These are phyloP conservation scores for Saturnia japonica DNA, from an alignment of 2,888 invertebrate genomes.

Conservation along the genomic window DNA sequence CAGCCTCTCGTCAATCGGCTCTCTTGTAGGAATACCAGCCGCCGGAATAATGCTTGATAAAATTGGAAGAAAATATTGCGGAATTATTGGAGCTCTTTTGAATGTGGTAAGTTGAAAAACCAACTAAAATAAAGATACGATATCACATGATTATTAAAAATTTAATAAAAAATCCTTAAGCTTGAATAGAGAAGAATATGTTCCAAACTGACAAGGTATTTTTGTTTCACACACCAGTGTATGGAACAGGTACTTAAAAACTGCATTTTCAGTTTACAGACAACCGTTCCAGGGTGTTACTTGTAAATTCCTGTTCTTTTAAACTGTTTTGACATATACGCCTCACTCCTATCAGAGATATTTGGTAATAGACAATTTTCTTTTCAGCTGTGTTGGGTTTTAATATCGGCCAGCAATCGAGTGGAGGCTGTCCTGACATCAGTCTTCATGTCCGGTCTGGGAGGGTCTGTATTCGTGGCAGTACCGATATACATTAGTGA, in stretches of 20 bases:
- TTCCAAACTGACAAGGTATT: too few species aligned
- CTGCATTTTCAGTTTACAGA: too few species aligned
- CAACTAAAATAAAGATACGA: neutral
- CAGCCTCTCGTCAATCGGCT: constrained; percentile 46
- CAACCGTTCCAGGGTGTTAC: too few species aligned
- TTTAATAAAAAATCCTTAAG: too few species aligned
- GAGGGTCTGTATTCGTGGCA: constrained; percentile 48
- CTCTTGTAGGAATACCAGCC: constrained; percentile 43
- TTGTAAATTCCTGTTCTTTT: too few species aligned
- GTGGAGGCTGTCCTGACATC: constrained; percentile 57
- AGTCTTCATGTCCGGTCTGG: constrained; percentile 54
- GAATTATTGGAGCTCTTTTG: constrained; percentile 35
- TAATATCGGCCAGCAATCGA: constrained; percentile 43
- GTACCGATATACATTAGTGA: constrained; percentile 59
- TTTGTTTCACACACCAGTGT: too few species aligned
- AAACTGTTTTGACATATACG: too few species aligned
- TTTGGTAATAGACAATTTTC: neutral
- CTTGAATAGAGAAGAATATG: too few species aligned
- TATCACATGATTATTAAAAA: neutral
- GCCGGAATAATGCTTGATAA: constrained; percentile 33
- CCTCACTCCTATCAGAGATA: too few species aligned
- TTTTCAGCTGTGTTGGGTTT: constrained; percentile 54
- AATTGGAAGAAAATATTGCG: constrained; percentile 42
- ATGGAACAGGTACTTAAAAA: too few species aligned
- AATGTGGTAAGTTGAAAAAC: constrained; percentile 37